Base-by-base conservation (phyloP, 2,888 invertebrate genomes). In the Diplazon laetatorius region DNA sequence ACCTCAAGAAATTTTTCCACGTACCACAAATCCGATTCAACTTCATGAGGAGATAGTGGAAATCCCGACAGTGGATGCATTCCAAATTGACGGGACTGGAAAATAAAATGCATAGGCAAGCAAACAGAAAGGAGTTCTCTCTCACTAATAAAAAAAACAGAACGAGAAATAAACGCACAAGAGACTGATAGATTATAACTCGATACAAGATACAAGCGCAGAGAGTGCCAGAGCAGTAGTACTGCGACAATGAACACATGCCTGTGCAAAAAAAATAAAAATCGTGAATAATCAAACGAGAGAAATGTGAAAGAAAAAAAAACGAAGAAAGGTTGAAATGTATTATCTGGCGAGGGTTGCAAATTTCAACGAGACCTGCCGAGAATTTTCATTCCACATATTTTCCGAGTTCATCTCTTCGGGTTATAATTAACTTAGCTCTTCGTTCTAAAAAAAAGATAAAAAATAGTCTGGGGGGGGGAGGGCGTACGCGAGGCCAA, bases 361-460 rank as follows among this genome's bases (percentile, higher is more conserved):
- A 16, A 25, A 55, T 55, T 55, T 55, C 30, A 55, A 20, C 50
- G 25, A 52, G 30, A 25, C 8, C 55, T 16, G 25, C 55, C 55
- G 55, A 55, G 30, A 55, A 30, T 25, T 55, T 55, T 55, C 55
- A 30, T 55, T 55, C 30, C 16, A 16, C 55, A 55, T 25, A 55
- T 55, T 55, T 35, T 9, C 55, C 55, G 55, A 55, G 55, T 35
- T 55, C n/a, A n/a, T n/a, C 30, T 35, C 30, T 14, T 2, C 35
- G 30, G 55, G 30, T 55, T 55, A 55, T 55, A 55, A 55, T 30
- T 55, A 55, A 55, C 55, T 55, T 55, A 55, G 30, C 30, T 30
- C 14, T 55, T 55, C 55, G 30, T 14, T 30, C 55, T 16, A 9
- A 9, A 25, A 22, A 25, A 1, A 1, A 2, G 22, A 12, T 22